Evolutionary conservation across 2,888 invertebrate genomes (phyloP), one percentile per base, ranked within the genome.

Genomic region (Dromius quadrimaculatus): DNA sequence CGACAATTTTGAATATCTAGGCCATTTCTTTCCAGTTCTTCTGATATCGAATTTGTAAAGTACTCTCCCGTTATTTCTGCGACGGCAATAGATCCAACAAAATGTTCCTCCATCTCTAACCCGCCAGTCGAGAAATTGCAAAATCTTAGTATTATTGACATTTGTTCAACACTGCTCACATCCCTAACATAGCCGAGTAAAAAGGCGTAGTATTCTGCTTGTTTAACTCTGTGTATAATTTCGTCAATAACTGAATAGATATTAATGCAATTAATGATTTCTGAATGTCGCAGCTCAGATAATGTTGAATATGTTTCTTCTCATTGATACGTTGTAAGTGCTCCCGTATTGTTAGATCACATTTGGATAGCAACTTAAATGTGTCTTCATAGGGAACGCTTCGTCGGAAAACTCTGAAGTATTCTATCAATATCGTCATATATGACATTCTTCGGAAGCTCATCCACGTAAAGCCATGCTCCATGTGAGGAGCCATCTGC

Each of bases 401-500:
- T 57, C 66, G 47, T 13, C 17, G 15, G 28, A 19, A 41, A n/a
- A n/a, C n/a, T 47, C 41, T 8, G 5, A 6, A 3, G 43, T 69
- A n/a, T n/a, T n/a, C n/a, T n/a, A n/a, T n/a, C n/a, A n/a, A n/a
- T n/a, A n/a, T n/a, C n/a, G n/a, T n/a, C n/a, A n/a, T n/a, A n/a
- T n/a, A n/a, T n/a, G n/a, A n/a, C n/a, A n/a, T n/a, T n/a, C n/a
- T n/a, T n/a, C n/a, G n/a, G n/a, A n/a, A n/a, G n/a, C n/a, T n/a
- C n/a, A n/a, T n/a, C n/a, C n/a, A n/a, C n/a, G n/a, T 59, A 32
- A 22, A 45, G 32, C 62, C 66, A 15, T 62, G 61, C 47, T 66
- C 45, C 72, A 72, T 64, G 64, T 61, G 64, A 47, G 71, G 71
- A 59, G 47, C 34, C n/a, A n/a, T 59, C 57, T 32, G 57, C 20